phyloP scores from a whole-genome alignment of 2,888 invertebrate species.

The Melanchra persicariae region DNA sequence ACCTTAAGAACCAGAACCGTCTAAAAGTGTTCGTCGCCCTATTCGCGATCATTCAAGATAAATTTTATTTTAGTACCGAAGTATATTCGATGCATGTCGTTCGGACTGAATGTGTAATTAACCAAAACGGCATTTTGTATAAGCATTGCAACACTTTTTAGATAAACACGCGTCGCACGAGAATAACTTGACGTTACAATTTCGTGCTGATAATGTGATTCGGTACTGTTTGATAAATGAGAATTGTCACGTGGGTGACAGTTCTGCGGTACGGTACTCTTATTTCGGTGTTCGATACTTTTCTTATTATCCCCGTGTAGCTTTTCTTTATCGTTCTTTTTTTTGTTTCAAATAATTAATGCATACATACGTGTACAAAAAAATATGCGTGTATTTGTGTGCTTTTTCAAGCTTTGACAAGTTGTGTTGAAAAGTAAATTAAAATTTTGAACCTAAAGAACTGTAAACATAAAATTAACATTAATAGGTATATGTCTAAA shows the following conservation, averaged over 20 bases:
- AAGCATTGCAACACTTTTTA: slow-evolving; percentile 74
- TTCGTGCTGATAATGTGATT: slow-evolving; percentile 39
- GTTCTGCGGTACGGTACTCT: not conserved
- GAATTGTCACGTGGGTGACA: slow-evolving; percentile 40
- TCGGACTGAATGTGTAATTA: slow-evolving; percentile 76
- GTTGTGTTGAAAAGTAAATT: not conserved
- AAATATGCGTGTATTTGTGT: not conserved
- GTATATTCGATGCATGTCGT: slow-evolving; percentile 71
- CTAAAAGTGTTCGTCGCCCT: slow-evolving; percentile 1
- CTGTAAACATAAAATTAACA: not conserved
- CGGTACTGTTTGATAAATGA: slow-evolving; percentile 37
- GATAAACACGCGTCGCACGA: slow-evolving; percentile 69
- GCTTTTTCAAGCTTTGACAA: not conserved
- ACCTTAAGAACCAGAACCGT: slow-evolving; percentile 8
- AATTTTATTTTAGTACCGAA: slow-evolving; percentile 73
- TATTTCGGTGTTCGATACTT: not conserved
- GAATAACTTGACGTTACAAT: slow-evolving; percentile 69
- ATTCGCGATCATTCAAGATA: slow-evolving; percentile 31
- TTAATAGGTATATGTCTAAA: not conserved
- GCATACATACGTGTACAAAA: not conserved
- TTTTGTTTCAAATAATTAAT: not conserved
- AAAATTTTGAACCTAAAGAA: not conserved
- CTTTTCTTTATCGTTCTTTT: not conserved
- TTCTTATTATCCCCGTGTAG: not conserved
- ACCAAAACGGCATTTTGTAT: slow-evolving; percentile 80